Evolutionary conservation across 2,888 invertebrate genomes (phyloP).

Genomic region (Entomobrya proxima): DNA sequence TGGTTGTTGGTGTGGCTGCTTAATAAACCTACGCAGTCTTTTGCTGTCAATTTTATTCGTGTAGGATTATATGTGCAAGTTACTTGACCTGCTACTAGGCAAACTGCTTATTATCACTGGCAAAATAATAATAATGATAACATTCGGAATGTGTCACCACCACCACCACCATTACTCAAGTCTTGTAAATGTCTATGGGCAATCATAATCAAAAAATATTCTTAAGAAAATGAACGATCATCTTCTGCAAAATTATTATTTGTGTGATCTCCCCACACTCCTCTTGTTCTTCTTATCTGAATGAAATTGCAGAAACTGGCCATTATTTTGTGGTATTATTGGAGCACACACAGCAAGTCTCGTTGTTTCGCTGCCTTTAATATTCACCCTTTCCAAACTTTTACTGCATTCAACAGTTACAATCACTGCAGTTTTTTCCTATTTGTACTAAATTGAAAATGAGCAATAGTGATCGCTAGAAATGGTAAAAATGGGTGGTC

Average conservation of each 20-base stretch:
- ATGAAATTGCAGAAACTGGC: neutral
- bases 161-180: neutral
- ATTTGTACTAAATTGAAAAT: too few species aligned
- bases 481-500: too few species aligned
- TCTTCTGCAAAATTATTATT: too few species aligned
- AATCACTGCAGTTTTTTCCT: too few species aligned
- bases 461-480: too few species aligned
- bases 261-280: too few species aligned
- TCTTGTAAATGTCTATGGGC: neutral
- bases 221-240: too few species aligned
- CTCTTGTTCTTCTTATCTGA: neutral
- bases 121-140: neutral
- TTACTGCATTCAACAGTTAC: too few species aligned
- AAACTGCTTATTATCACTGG: conserved; percentile 3
- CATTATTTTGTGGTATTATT: too few species aligned
- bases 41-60: conserved; percentile 28
- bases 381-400: too few species aligned
- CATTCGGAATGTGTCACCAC: neutral
- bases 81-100: neutral
- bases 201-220: too few species aligned
- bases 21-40: neutral
- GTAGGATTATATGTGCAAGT: neutral
- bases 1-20: neutral
- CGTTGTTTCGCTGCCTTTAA: neutral
- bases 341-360: neutral